Base-by-base conservation (phyloP, 1,140 invertebrate genomes). In the Macrobrachium rosenbergii region DNA sequence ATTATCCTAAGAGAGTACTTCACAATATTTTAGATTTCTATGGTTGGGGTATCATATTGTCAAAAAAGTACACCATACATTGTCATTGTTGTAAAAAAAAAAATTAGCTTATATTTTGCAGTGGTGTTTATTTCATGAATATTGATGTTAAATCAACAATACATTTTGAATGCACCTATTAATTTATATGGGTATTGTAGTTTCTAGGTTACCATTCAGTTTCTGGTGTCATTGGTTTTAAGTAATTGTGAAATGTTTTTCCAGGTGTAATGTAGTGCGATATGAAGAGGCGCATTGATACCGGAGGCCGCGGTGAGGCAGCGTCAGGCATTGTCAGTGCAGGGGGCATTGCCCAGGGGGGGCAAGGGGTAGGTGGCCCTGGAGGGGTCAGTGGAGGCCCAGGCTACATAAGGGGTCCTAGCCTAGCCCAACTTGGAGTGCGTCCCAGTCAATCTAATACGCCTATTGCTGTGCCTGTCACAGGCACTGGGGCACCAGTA, bases 241-340 rank as follows among this genome's bases (percentile, higher is more conserved):
- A 52, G 7, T 52, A 11, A 79, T 79, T 79, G 2, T n/a, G n/a
- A 63, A 52, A 63, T 81, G n/a, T 45, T 37, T 10, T 82, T 82
- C 21, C 84, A 87, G 84, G 78, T 87, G 84, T 87, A 87, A 87
- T 87, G 84, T 87, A 87, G 84, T 87, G 84, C 84, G 84, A 81
- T 78, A 87, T 87, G 84, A 87, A 87, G 73, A 78, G 84, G 80
- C 84, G 84, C 81, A 69, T 82, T 80, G 84, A 87, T 87, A 79
- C 80, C 73, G 80, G 67, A 59, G 84, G 84, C 63, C 84, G 84
- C 78, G 84, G 77, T n/a, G 84, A 87, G 84, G 84, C 84, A 87
- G 84, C 81, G 64, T 87, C 84, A 80, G 84, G 84, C 84, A 87
- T 87, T 45, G 84, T 87, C 58, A 87, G 84, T 64, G 72, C 84